Conservation (phyloP, 2,113 vertebrate species). For the Petromus typicus region DNA sequence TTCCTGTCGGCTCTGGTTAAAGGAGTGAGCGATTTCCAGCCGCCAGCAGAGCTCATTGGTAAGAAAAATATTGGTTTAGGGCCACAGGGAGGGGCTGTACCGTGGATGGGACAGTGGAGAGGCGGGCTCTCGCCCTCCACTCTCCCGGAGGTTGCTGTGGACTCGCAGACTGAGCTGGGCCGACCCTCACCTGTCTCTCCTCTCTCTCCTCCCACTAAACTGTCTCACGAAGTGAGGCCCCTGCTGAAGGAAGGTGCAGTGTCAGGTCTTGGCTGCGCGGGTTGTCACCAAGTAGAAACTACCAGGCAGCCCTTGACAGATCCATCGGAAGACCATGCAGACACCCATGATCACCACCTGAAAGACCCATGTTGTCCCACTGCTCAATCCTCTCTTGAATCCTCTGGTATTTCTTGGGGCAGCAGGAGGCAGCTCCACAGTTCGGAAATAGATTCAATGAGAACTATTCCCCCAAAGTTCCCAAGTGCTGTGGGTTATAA, state of each 20-base stretch:
- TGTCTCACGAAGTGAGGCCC: background rate
- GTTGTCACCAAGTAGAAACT: background rate
- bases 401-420: constrained; percentile 13
- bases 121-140: background rate
- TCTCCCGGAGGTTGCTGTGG: background rate
- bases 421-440: constrained; percentile 47
- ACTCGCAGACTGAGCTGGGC: background rate
- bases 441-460: constrained; percentile 79
- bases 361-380: background rate
- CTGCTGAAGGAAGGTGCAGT: background rate
- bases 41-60: background rate
- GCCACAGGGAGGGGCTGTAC: background rate
- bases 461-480: constrained; percentile 79
- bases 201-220: background rate
- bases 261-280: background rate
- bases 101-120: background rate
- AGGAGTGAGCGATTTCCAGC: background rate
- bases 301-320: fast-evolving
- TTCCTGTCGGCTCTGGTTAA: background rate
- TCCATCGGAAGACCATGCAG: background rate
- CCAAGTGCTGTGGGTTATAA: constrained; percentile 75
- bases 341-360: background rate
- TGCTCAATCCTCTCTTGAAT: constrained; percentile 12
- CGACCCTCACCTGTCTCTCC: background rate
- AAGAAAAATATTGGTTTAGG: background rate